A percentile compares a stretch with the other conserved stretches of the same genome.
phyloP scores from a whole-genome alignment of 2,797 vertebrate genomes.

The Pseudochromis fuscus region DNA sequence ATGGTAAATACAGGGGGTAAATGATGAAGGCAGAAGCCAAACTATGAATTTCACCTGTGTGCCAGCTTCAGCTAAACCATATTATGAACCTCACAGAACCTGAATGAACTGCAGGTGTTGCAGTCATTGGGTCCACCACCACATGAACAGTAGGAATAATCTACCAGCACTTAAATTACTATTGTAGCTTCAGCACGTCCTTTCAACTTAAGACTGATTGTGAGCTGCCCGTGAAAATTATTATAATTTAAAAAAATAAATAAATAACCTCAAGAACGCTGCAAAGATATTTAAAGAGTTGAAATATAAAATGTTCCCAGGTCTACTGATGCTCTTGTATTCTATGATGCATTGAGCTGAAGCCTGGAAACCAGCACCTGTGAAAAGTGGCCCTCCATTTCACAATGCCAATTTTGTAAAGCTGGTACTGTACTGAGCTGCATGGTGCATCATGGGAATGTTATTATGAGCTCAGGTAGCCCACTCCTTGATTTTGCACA shows the following conservation, averaged over 20 bases:
- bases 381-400: slow-evolving; percentile 58
- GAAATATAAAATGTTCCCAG: slow-evolving; percentile 24
- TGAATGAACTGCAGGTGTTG: background rate
- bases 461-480: slow-evolving; percentile 74
- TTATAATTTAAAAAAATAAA: slow-evolving; percentile 35
- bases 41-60: background rate
- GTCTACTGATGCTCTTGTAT: slow-evolving; percentile 23
- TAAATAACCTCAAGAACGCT: background rate
- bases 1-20: background rate
- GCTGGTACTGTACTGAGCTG: slow-evolving; percentile 55
- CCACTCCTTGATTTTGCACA: slow-evolving; percentile 70
- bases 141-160: background rate
- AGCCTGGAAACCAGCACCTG: slow-evolving; percentile 28
- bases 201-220: background rate
- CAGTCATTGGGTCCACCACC: slow-evolving; percentile 5
- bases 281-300: slow-evolving; percentile 26
- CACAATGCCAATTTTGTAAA: slow-evolving; percentile 60
- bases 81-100: background rate
- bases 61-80: background rate
- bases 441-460: slow-evolving; percentile 74
- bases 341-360: slow-evolving; percentile 39
- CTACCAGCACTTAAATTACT: background rate
- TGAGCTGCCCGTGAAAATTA: slow-evolving; percentile 16
- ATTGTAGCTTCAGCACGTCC: background rate
- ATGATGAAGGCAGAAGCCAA: background rate